Evolutionary conservation across 2,797 vertebrate genomes (phyloP).

Genomic region (Danio tinwini): DNA sequence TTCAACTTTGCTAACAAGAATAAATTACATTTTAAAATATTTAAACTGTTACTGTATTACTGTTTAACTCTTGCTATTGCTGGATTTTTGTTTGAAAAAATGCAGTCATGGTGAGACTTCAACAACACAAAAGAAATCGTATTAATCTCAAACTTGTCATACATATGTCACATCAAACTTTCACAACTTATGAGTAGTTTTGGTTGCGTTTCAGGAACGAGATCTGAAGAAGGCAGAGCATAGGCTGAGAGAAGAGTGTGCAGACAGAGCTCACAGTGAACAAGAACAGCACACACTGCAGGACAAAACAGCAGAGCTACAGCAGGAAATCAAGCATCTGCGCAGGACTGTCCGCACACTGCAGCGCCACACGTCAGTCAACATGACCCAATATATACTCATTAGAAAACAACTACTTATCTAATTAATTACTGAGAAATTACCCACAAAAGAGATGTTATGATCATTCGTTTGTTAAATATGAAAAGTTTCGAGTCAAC

Average conservation of each 20-base stretch:
- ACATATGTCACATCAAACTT: too few relatives aligned
- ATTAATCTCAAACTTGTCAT: background rate
- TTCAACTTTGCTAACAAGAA: background rate
- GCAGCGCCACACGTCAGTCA: slow-evolving; percentile 70
- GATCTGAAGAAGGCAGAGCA: slow-evolving; percentile 66
- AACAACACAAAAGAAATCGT: background rate
- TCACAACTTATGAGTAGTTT: background rate
- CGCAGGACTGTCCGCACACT: slow-evolving; percentile 63
- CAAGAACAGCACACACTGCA: slow-evolving; percentile 66
- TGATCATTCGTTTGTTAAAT: too few relatives aligned
- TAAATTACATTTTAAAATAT: background rate
- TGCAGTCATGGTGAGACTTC: too few relatives aligned
- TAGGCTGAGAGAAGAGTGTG: slow-evolving; percentile 68
- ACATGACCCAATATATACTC: background rate
- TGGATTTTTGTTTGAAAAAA: too few relatives aligned
- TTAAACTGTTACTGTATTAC: too few relatives aligned
- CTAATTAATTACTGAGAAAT: too few relatives aligned
- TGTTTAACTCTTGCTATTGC: too few relatives aligned
- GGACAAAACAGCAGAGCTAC: slow-evolving; percentile 73
- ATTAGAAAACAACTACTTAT: background rate
- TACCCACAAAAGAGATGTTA: too few relatives aligned
- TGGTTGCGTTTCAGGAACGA: slow-evolving; percentile 36
- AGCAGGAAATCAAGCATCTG: slow-evolving; percentile 74
- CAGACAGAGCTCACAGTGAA: slow-evolving; percentile 54
- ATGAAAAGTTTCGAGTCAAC: too few relatives aligned